Conservation (phyloP, 2,888 invertebrate genomes). For the Diloba caeruleocephala region DNA sequence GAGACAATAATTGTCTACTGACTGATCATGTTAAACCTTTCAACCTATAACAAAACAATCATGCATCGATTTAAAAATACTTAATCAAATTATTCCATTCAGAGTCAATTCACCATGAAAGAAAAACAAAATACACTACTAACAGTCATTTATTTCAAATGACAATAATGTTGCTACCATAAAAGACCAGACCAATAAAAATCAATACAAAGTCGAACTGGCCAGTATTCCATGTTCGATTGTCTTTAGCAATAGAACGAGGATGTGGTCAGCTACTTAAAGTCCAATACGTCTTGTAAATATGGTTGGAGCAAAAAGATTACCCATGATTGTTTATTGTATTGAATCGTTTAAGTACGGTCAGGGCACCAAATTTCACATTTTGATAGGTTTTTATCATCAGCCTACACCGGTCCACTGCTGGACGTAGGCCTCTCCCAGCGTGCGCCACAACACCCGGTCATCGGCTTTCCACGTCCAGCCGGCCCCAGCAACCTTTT, state of each 20-base stretch:
- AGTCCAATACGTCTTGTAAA: conserved; percentile 70
- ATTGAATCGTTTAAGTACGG: conserved; percentile 83
- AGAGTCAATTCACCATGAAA: conserved; percentile 42
- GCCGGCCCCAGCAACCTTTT: too few relatives aligned
- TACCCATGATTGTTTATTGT: conserved; percentile 81
- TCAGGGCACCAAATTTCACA: conserved; percentile 10
- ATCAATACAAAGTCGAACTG: conserved; percentile 47
- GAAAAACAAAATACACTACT: conserved; percentile 43
- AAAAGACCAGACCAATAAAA: conserved; percentile 49
- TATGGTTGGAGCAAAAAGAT: conserved; percentile 74
- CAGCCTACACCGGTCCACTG: too few relatives aligned
- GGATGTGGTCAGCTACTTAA: conserved; percentile 67
- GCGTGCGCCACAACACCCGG: too few relatives aligned
- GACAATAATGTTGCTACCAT: conserved; percentile 56
- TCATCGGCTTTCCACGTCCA: too few relatives aligned
- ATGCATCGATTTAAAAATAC: conserved; percentile 24
- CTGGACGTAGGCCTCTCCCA: too few relatives aligned
- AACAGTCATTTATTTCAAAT: conserved; percentile 55
- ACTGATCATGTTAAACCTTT: neutral
- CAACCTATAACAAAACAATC: neutral
- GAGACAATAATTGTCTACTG: too few relatives aligned
- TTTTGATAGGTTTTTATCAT: neutral
- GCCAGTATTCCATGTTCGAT: conserved; percentile 46
- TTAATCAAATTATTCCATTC: conserved; percentile 37
- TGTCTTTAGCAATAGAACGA: conserved; percentile 32